phyloP scores from a whole-genome alignment of 2,113 vertebrate genomes.

The Pteruthius melanotis region DNA sequence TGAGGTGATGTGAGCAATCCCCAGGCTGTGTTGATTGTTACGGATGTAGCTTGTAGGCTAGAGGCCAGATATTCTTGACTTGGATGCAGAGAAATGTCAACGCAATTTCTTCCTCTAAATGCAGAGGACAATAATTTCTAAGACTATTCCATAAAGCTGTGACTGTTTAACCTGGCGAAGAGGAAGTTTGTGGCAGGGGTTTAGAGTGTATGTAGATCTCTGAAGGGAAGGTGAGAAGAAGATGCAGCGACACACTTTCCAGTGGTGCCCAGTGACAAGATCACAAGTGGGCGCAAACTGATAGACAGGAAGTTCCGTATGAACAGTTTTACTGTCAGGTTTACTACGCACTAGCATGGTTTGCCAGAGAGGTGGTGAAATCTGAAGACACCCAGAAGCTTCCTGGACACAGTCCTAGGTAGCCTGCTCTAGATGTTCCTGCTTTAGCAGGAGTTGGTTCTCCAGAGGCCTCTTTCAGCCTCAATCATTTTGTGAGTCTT shows the following conservation, averaged over 20 bases:
- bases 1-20: rapidly evolving
- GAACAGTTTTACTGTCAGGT: neutral
- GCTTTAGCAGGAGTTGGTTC: neutral
- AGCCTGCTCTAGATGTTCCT: neutral
- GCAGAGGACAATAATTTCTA: neutral
- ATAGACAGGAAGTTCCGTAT: neutral
- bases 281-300: neutral
- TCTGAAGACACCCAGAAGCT: neutral
- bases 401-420: neutral
- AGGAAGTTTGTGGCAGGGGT: neutral
- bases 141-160: neutral
- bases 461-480: neutral
- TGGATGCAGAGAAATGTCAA: neutral
- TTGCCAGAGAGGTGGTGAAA: neutral
- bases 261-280: neutral
- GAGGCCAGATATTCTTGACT: neutral
- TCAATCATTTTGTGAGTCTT: neutral
- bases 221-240: neutral
- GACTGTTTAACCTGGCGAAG: neutral
- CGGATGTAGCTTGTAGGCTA: neutral
- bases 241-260: neutral
- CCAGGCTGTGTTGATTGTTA: neutral
- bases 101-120: neutral
- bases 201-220: neutral
- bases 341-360: neutral